Conservation (phyloP, 1,140 invertebrate species). For the Nilaparvata lugens region DNA sequence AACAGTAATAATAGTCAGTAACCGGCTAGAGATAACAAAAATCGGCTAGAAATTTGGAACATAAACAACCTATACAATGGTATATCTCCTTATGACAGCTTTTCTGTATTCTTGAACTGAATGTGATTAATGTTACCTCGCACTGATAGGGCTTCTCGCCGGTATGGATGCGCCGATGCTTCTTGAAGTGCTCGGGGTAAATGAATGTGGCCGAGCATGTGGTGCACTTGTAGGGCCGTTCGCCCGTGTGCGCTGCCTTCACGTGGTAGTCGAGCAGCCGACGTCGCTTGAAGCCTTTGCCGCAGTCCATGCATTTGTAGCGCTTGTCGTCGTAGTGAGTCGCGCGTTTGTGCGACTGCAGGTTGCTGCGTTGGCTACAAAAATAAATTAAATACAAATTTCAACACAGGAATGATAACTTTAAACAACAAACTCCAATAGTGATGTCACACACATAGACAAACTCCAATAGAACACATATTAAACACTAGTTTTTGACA, state of each 20-base stretch:
- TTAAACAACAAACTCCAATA: neutral
- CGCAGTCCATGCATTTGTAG: constrained; percentile 57
- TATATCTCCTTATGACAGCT: too few species aligned
- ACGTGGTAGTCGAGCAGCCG: constrained; percentile 70
- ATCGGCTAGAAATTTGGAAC: too few species aligned
- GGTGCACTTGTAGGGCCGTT: constrained; percentile 63
- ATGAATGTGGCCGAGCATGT: constrained; percentile 67
- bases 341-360: constrained; percentile 66
- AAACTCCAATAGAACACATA: too few species aligned
- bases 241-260: constrained; percentile 69
- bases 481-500: too few species aligned
- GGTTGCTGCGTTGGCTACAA: constrained; percentile 62
- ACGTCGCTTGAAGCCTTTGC: constrained; percentile 62
- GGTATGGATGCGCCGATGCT: constrained; percentile 68
- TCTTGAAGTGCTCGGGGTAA: constrained; percentile 75
- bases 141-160: constrained; percentile 70
- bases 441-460: too few species aligned
- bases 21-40: too few species aligned
- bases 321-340: constrained; percentile 69
- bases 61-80: too few species aligned
- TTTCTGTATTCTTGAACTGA: too few species aligned
- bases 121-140: constrained; percentile 55
- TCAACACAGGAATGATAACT: neutral
- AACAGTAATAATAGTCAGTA: too few species aligned
- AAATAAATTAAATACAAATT: too few species aligned